phyloP scores from a whole-genome alignment of 2,797 vertebrate genomes.

The Ceyx erithaca region DNA sequence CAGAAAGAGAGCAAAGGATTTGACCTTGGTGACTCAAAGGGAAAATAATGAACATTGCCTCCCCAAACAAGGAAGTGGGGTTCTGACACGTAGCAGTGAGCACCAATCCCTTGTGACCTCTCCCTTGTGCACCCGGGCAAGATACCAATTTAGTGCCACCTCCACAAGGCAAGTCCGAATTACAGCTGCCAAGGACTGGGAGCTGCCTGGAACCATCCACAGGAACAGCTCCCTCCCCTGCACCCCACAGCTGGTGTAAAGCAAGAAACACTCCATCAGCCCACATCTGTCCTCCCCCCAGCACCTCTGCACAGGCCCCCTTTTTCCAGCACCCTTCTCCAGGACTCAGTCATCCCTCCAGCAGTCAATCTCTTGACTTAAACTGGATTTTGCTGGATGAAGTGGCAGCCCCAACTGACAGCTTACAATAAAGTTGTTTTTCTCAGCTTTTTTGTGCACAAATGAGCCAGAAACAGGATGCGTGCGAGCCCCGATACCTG shows the following conservation, averaged over 20 bases:
- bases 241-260: background rate
- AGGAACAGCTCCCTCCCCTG: background rate
- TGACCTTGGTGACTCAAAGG: conserved; percentile 41
- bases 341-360: background rate
- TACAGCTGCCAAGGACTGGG: background rate
- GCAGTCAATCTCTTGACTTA: background rate
- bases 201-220: background rate
- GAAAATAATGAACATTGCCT: background rate
- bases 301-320: accelerated
- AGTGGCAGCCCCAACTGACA: background rate
- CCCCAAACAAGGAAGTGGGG: conserved; percentile 40
- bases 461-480: background rate
- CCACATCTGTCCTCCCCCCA: background rate
- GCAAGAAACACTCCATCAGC: background rate
- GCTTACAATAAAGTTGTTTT: background rate
- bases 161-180: background rate
- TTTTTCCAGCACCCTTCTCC: background rate
- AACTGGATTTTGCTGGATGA: background rate
- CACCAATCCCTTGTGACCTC: conserved; percentile 15
- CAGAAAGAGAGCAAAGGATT: conserved; percentile 26
- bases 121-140: background rate
- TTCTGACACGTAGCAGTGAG: background rate
- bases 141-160: background rate
- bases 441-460: background rate
- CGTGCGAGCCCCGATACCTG: accelerated